Evolutionary conservation across 2,797 vertebrate genomes (phyloP).

Genomic region (Lates japonicus): DNA sequence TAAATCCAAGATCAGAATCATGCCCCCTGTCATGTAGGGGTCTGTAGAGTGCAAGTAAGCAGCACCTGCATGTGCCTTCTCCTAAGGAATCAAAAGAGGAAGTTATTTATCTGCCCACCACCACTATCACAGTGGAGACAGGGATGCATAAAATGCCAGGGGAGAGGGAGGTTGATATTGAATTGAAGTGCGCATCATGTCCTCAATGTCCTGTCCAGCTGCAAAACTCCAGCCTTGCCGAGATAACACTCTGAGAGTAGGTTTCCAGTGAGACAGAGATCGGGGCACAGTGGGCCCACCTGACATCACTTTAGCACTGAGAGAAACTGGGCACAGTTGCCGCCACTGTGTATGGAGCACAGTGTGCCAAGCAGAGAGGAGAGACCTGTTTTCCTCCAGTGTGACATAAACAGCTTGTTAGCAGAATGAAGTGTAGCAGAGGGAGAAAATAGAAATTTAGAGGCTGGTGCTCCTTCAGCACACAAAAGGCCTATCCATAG

Average conservation of each 20-base stretch:
- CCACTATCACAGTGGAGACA: neutral
- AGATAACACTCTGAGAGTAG: conserved; percentile 17
- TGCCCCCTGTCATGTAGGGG: neutral
- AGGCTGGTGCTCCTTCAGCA: conserved; percentile 2
- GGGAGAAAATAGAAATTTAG: conserved; percentile 10
- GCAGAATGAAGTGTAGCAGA: neutral
- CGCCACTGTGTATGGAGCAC: neutral
- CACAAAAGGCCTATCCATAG: neutral
- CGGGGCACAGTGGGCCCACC: neutral
- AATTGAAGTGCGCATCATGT: neutral
- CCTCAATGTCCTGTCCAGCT: neutral
- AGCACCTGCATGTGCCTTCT: neutral
- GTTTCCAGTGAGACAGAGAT: conserved; percentile 7
- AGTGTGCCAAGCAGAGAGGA: conserved; percentile 21
- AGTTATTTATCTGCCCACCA: neutral
- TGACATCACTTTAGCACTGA: neutral
- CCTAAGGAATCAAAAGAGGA: neutral
- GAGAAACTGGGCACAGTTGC: neutral
- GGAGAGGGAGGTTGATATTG: conserved; percentile 1
- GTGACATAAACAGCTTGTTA: conserved; percentile 26
- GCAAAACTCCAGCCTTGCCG: conserved; percentile 13
- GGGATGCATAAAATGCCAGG: neutral
- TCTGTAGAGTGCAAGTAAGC: neutral
- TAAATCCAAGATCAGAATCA: neutral
- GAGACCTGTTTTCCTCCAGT: neutral